phyloP scores from a whole-genome alignment of 64 coral and sea anemone genomes.

The Catalaphyllia jardinei region DNA sequence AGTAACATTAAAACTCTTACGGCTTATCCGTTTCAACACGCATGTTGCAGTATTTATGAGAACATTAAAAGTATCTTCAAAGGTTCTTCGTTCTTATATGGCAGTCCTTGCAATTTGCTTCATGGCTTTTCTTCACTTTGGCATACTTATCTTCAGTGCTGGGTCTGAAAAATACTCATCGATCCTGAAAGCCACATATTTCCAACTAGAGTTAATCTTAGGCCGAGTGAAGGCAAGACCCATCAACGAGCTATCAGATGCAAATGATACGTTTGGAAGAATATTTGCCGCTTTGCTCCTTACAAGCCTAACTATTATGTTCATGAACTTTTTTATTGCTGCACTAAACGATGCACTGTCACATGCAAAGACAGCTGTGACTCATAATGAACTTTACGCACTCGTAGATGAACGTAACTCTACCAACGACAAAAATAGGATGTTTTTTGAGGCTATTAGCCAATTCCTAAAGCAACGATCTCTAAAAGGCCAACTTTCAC shows the following conservation, averaged over 20 bases:
- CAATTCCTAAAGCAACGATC: not conserved
- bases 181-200: slow-evolving; percentile 1
- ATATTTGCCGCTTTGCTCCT: not conserved
- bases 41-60: not conserved
- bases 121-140: slow-evolving; percentile 14
- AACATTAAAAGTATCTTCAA: slow-evolving; percentile 3
- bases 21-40: slow-evolving; percentile 19
- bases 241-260: not conserved
- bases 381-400: not conserved
- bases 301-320: slow-evolving; percentile 27
- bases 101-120: not conserved
- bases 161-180: not conserved
- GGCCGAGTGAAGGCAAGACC: slow-evolving; percentile 9
- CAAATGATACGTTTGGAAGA: not conserved
- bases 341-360: slow-evolving; percentile 38
- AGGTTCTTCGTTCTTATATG: slow-evolving; percentile 9
- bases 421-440: not conserved
- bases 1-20: not conserved
- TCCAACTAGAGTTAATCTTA: slow-evolving; percentile 33
- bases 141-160: not conserved
- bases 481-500: not conserved
- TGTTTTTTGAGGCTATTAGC: not conserved
- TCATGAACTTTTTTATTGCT: slow-evolving; percentile 33
- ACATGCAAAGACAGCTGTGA: not conserved
- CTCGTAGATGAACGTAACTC: not conserved